Conservation (phyloP, 2,113 vertebrate genomes). For the Edolisoma coerulescens region DNA sequence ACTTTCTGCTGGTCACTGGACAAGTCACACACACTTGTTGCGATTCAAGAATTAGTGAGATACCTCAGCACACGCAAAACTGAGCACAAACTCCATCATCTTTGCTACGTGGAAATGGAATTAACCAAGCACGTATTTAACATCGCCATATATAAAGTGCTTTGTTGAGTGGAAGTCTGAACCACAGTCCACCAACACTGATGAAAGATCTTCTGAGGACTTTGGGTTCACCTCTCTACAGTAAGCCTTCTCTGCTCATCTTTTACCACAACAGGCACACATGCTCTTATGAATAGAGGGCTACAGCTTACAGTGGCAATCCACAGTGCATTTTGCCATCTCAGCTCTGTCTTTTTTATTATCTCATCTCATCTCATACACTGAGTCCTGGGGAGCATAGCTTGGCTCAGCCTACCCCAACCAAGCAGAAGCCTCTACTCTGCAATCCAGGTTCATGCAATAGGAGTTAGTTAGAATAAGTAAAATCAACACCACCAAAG, state of each 20-base stretch:
- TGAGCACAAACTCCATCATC: background rate
- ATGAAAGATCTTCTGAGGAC: background rate
- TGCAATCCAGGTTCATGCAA: background rate
- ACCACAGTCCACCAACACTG: background rate
- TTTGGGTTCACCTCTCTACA: background rate
- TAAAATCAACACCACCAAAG: conserved; percentile 2
- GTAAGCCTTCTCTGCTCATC: background rate
- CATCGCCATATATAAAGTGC: background rate
- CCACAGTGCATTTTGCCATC: background rate
- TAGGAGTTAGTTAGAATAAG: background rate
- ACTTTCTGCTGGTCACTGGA: background rate
- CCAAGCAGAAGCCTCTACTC: background rate
- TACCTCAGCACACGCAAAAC: background rate
- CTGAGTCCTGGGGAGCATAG: background rate
- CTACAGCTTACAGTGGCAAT: background rate
- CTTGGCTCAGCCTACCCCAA: background rate
- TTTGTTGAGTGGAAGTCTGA: background rate
- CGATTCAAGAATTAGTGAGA: background rate
- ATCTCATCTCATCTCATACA: background rate
- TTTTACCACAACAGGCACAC: background rate
- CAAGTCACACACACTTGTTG: background rate
- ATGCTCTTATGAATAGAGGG: background rate
- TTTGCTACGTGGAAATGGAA: background rate
- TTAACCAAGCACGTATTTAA: background rate
- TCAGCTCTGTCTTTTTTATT: background rate